These are phyloP conservation scores for Diadumene lineata DNA, from an alignment of 92 coral and sea anemone species.

Conservation along the genomic window DNA sequence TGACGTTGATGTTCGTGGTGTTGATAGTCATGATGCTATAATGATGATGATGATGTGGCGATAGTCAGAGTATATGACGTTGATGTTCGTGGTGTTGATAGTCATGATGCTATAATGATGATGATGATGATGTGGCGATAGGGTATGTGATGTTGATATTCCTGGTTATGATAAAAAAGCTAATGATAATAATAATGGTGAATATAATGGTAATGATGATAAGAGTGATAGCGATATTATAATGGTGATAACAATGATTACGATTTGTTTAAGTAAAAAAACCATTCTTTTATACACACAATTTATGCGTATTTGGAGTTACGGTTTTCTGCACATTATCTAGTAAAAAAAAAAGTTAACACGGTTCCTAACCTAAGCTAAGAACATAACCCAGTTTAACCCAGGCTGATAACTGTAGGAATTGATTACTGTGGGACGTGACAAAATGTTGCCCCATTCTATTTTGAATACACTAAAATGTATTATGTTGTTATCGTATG, in stretches of 20 bases:
- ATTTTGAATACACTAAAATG: too few relatives aligned
- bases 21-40: neutral
- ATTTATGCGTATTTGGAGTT: too few relatives aligned
- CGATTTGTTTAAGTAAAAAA: too few relatives aligned
- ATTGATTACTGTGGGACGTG: neutral
- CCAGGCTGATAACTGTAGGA: neutral
- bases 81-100: conserved; percentile 1
- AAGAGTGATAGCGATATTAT: neutral
- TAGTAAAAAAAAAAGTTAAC: too few relatives aligned
- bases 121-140: neutral
- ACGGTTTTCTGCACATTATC: too few relatives aligned
- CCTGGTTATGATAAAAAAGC: neutral
- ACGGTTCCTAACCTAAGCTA: too few relatives aligned
- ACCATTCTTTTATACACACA: too few relatives aligned
- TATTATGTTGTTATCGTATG: too few relatives aligned
- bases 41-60: neutral
- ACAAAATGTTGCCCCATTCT: neutral
- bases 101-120: neutral
- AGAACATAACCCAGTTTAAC: too few relatives aligned
- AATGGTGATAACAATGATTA: neutral
- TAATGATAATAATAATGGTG: neutral
- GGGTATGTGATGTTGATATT: neutral
- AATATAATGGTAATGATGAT: conserved; percentile 3
- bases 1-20: neutral
- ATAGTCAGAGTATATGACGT: neutral